Conservation (phyloP, 2,113 vertebrate genomes). For the Patagioenas fasciata region DNA sequence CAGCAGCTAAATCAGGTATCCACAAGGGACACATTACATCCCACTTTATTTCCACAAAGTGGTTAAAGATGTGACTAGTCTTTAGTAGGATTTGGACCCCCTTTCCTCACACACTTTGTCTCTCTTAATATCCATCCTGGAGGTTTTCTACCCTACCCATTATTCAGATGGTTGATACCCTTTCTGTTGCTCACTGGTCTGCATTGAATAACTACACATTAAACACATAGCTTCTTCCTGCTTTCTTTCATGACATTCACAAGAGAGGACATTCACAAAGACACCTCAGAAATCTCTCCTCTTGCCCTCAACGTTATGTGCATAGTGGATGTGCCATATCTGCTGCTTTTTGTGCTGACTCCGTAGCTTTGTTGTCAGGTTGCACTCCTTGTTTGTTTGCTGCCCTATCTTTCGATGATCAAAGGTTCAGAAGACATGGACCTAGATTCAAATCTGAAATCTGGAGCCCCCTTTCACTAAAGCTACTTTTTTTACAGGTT, state of each 20-base stretch:
- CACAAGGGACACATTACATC: not conserved
- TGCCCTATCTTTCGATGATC: not conserved
- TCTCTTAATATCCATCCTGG: not conserved
- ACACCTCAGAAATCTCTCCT: not conserved
- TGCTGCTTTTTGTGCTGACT: not conserved
- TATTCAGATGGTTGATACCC: not conserved
- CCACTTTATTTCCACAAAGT: not conserved
- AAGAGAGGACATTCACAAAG: not conserved
- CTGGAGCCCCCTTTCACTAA: not conserved
- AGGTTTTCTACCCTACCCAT: not conserved
- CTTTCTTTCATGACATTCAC: not conserved
- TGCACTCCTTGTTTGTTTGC: rapidly evolving
- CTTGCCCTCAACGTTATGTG: rapidly evolving
- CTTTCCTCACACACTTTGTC: not conserved
- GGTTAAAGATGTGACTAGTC: not conserved
- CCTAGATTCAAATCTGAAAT: not conserved
- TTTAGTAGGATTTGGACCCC: not conserved
- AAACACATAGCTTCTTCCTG: not conserved
- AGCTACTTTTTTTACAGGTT: not conserved
- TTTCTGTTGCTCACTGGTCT: not conserved
- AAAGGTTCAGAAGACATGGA: not conserved
- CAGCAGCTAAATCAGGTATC: not conserved
- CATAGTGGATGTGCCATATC: rapidly evolving
- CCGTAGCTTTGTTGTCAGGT: not conserved
- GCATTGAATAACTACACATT: not conserved